Evolutionary conservation across 2,113 vertebrate species (phyloP), one percentile per base, ranked within the genome.

Genomic region (Alligator mississippiensis): DNA sequence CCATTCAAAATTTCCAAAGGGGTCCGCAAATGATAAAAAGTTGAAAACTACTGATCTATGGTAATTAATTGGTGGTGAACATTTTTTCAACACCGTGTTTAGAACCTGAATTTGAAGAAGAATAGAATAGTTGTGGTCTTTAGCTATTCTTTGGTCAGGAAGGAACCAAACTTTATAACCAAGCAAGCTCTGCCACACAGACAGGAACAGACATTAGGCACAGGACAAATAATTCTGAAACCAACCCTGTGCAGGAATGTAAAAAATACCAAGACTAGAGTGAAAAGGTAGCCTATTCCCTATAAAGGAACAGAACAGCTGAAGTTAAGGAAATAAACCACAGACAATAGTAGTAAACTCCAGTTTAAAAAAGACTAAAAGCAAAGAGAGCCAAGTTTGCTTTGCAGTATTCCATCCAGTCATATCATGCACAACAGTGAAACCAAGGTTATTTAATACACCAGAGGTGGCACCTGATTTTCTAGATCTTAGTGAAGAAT

Each of bases 231-330:
- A 81, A 15, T n/a, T 10, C 47, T 85, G 57, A 91, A 5, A 27
- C 55, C 66, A 75, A 18, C 59, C 5, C 63, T 80, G 6, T 77
- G 83, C 54, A 79, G 68, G 38, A 88, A 74, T 3, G 15, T 85
- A 89, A 87, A 77, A 85, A 80, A 79, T 63, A 88, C 21, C 68
- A 80, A 77, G 87, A 89, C 11, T 16, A 66, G 75, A 54, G 3
- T 30, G 81, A 92, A 87, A 77, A 1, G 1, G n/a, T 75, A n/a
- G 80, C 2, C 54, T 84, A 58, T 81, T 86, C 66, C 54, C 62
- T 61, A 77, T 27, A 79, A 2, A 90, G 4, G 88, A 86, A 57
- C 2, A 25, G 34, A 62, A 78, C 21, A 68, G 60, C 77, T 72
- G 18, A 66, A 74, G 90, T 57, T 66, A 21, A 76, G n/a, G 63